Base-by-base conservation (phyloP, 1,140 invertebrate genomes). In the Orius insidiosus region DNA sequence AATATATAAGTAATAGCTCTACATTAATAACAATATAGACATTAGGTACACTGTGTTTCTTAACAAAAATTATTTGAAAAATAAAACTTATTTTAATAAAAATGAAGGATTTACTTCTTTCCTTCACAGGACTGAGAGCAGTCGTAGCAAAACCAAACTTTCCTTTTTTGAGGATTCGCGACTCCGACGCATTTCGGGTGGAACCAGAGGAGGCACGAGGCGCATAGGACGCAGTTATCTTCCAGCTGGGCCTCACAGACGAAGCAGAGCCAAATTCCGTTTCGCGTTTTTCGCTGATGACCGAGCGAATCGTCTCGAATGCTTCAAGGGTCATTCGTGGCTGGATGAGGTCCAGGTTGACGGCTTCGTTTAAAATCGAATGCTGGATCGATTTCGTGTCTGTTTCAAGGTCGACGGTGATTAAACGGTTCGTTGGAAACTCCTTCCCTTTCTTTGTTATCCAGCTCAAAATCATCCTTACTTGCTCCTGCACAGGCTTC, bases 141-240 rank as follows among this genome's bases (percentile, higher is more conserved):
- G 19, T 43, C 31, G 16, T 43, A 43, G 41, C 41, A 43, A 11
- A 43, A 43, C 41, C 41, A 43, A 11, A 43, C 18, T 32, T 43
- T 43, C 11, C 41, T 24, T 15, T 43, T 43, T 18, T 43, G 41
- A 30, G 41, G 41, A 19, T 30, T 43, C 8, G 41, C 10, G 24
- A 43, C 10, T 7, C 41, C 41, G 41, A 43, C 41, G 41, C 41
- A 43, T 32, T 43, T 43, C 2, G 41, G 41, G 24, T 43, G 41
- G n/a, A 43, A 43, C 41, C 41, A 43, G 10, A 43, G 41, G 16
- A 43, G 41, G 24, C 41, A 43, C 19, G 41, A 43, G 24, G 18
- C 19, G 24, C 41, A 43, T 2, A 43, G 24, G 41, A 43, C 41
- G 41, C 41, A 43, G 14, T 43, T 30, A 19, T 43, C 41, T n/a